A percentile compares a stretch with the other conserved stretches of the same genome.
Evolutionary conservation across 23 tunicate species (phyloP).

Genomic region (Aplidium turbinatum): DNA sequence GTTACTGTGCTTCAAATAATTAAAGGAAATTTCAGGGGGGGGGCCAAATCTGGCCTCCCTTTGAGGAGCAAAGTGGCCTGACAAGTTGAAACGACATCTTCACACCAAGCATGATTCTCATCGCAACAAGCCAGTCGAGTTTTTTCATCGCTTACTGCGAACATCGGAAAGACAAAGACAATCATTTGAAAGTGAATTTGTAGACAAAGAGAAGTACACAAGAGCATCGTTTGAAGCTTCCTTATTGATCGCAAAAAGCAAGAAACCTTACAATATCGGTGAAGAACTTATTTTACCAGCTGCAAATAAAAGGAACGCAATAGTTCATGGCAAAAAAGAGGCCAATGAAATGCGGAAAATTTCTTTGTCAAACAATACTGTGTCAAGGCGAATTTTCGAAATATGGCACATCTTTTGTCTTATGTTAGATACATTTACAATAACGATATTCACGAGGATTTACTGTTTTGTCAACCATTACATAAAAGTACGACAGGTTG

Average conservation of each 20-base stretch:
- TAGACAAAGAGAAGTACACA: constrained; percentile 49
- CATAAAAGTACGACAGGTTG: constrained; percentile 40
- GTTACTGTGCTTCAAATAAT: no score
- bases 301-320: constrained; percentile 42
- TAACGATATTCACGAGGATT: constrained; percentile 42
- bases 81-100: constrained; percentile 70
- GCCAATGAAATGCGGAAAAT: constrained; percentile 62
- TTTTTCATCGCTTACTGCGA: constrained; percentile 53
- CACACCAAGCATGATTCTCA: constrained; percentile 57
- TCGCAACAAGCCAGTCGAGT: constrained; percentile 51
- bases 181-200: constrained; percentile 45
- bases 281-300: constrained; percentile 66
- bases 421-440: constrained; percentile 49
- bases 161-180: constrained; percentile 65
- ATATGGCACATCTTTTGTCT: constrained; percentile 49
- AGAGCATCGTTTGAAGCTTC: constrained; percentile 74
- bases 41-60: no score
- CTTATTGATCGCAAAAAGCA: constrained; percentile 47
- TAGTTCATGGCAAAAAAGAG: constrained; percentile 63
- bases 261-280: constrained; percentile 58
- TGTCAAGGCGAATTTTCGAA: constrained; percentile 63
- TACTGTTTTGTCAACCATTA: constrained; percentile 39
- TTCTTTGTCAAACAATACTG: constrained; percentile 62
- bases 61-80: no score
- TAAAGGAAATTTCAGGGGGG: no score